These are phyloP conservation scores for Phoenicopterus ruber DNA, from an alignment of 2,113 vertebrate genomes.

Conservation along the genomic window DNA sequence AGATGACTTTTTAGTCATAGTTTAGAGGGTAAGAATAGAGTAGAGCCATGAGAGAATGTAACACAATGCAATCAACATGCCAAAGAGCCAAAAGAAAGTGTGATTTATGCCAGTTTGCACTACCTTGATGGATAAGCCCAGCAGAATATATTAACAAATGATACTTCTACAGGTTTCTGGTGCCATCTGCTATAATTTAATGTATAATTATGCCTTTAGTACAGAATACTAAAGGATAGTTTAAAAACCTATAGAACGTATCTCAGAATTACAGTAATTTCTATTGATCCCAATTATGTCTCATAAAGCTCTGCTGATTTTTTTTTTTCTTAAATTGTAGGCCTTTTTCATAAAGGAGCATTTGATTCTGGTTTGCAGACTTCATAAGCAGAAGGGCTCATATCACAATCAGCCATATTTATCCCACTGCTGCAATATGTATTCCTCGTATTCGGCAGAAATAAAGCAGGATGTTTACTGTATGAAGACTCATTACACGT, in stretches of 20 bases:
- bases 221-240: neutral
- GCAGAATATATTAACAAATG: constrained; percentile 41
- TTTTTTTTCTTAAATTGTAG: neutral
- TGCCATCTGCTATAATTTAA: constrained; percentile 47
- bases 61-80: neutral
- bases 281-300: constrained; percentile 8
- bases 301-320: neutral
- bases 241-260: constrained; percentile 1
- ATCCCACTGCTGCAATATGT: neutral
- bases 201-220: constrained; percentile 22
- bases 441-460: neutral
- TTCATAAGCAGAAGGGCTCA: neutral
- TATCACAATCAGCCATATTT: neutral
- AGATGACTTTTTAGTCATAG: neutral
- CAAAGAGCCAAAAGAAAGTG: constrained; percentile 32
- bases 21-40: neutral
- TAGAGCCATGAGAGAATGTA: neutral
- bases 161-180: constrained; percentile 11
- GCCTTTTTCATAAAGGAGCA: neutral
- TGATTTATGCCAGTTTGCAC: constrained; percentile 33
- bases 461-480: neutral
- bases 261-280: constrained; percentile 34
- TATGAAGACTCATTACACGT: neutral
- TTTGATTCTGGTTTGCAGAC: constrained; percentile 5
- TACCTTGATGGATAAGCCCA: constrained; percentile 32